phyloP scores from a whole-genome alignment of 2,113 vertebrate genomes.

The Passer montanus region DNA sequence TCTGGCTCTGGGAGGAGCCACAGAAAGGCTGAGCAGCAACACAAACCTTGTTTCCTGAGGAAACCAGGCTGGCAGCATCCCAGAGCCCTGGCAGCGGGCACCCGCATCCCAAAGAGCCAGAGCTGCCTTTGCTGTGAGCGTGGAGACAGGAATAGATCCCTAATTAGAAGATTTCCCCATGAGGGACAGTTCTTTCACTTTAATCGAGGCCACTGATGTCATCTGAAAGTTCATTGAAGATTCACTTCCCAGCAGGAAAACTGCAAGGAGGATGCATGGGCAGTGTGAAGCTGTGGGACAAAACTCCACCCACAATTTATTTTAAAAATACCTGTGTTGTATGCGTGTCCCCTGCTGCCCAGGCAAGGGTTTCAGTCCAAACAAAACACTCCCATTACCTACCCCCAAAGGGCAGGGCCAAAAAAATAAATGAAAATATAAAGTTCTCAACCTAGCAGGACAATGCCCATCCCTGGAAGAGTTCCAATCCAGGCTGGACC shows the following conservation, averaged over 20 bases:
- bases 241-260: background rate
- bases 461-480: background rate
- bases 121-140: background rate
- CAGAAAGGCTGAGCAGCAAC: accelerated
- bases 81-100: background rate
- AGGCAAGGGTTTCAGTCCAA: background rate
- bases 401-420: background rate
- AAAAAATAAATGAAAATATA: background rate
- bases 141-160: conserved; percentile 37
- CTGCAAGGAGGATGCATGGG: background rate
- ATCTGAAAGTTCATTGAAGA: conserved; percentile 10
- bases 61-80: background rate
- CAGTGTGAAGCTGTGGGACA: background rate
- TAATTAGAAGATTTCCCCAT: conserved; percentile 24
- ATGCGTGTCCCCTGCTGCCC: background rate
- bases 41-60: background rate
- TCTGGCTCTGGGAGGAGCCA: background rate
- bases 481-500: background rate
- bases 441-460: background rate
- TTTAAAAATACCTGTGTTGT: background rate
- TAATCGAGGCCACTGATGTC: conserved; percentile 47
- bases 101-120: background rate
- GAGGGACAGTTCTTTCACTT: background rate
- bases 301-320: background rate
- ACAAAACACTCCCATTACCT: background rate